These are phyloP conservation scores for Ardeotis arabs DNA, from an alignment of 2,113 vertebrate genomes.

Conservation along the genomic window DNA sequence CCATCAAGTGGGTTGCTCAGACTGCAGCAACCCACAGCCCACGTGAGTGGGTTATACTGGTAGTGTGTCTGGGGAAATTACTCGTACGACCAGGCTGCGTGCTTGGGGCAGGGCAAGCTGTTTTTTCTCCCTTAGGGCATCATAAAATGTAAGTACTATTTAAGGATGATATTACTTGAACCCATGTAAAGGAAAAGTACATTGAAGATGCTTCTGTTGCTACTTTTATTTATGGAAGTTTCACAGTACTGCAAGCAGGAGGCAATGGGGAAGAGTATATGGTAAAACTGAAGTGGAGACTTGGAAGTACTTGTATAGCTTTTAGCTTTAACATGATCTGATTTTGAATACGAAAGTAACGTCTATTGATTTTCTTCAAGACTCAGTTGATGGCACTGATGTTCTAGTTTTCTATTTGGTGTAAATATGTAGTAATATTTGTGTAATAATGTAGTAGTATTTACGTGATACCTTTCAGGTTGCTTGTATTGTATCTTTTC, in stretches of 20 bases:
- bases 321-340: neutral
- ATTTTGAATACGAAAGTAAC: neutral
- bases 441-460: neutral
- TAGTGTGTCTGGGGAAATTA: fast-evolving
- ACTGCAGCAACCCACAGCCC: neutral
- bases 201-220: neutral
- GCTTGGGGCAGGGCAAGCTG: neutral
- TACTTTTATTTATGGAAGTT: neutral
- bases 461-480: neutral
- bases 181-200: neutral
- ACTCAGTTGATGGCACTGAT: neutral
- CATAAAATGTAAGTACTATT: neutral
- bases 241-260: neutral
- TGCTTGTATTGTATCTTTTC: neutral
- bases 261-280: neutral
- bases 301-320: neutral
- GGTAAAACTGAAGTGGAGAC: neutral
- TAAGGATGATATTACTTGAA: neutral
- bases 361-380: neutral
- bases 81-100: fast-evolving
- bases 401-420: neutral
- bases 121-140: neutral
- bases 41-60: neutral
- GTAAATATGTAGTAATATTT: neutral
- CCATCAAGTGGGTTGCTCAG: neutral